These are phyloP conservation scores for Rafetus swinhoei DNA, from an alignment of 2,113 vertebrate genomes.

Conservation along the genomic window DNA sequence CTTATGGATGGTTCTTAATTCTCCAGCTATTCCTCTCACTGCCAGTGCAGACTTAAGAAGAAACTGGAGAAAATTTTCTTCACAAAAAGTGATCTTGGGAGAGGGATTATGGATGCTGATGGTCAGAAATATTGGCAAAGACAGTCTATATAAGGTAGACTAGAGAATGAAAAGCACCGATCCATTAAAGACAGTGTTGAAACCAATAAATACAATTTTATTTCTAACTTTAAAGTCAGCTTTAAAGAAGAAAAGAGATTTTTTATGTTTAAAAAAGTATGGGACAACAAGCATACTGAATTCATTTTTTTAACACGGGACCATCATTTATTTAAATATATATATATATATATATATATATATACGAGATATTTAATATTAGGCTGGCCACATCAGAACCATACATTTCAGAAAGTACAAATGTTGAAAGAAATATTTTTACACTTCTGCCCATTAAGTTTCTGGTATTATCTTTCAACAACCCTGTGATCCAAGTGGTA, in stretches of 20 bases:
- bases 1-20: not conserved
- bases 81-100: not conserved
- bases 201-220: not conserved
- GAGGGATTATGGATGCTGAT: not conserved
- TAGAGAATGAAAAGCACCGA: not conserved
- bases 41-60: not conserved
- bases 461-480: not conserved
- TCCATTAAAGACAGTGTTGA: not conserved
- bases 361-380: no score
- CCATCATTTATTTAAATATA: not conserved
- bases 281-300: not conserved
- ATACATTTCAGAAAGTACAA: not conserved
- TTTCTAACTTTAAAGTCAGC: not conserved
- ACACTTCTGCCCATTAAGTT: not conserved
- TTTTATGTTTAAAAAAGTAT: not conserved
- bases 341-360: no score
- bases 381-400: not conserved
- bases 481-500: not conserved
- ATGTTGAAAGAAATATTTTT: not conserved
- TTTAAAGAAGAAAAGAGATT: not conserved
- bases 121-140: not conserved
- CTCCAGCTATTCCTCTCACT: not conserved
- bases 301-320: not conserved
- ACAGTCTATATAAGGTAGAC: not conserved
- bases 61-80: not conserved